Base-by-base conservation (phyloP, 2,797 vertebrate genomes). In the Holocentrus rufus region DNA sequence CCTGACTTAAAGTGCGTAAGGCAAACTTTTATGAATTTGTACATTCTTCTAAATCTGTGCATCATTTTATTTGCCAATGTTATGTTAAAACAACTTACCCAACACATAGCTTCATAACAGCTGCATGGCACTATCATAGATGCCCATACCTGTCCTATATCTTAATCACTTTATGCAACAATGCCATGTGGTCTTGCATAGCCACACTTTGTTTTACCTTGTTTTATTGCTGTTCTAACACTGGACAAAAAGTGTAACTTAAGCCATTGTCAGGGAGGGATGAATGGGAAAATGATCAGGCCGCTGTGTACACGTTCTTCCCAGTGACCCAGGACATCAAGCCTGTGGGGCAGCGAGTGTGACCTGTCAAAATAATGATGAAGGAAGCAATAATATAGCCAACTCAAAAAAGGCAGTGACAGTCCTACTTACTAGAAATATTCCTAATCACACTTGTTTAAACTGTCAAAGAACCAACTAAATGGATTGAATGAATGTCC, bases 381-480 rank as follows among this genome's bases (percentile, higher is more conserved):
- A 13, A 39, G 8, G 36, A 39, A 39, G 8, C 8, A 13, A 60
- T 54, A 3, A 14, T 25, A 15, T 6, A 54, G 20, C 5, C 52
- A 23, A 13, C 9, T 23, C 8, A 20, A 49, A 49, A 53, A 5
- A 60, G 13, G 34, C 23, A 0, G 47, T 25, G 6, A 20, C 17
- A 50, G 46, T 18, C 15, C n/a, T 74, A 22, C 27, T 44, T 17
- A 23, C 54, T 23, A 73, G 17, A 11, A 39, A 47, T 7, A 49
- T n/a, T 52, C 0, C 11, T 27, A 8, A 46, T 52, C 61, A n/a
- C 3, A n/a, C 55, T n/a, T 60, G 4, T 52, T 34, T n/a, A 34
- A 30, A 55, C 64, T 27, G 25, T 69, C 7, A 53, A 82, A 65
- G 68, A 67, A 81, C 57, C 59, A 71, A 68, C n/a, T 55, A 39